These are phyloP conservation scores for Bostrychus sinensis DNA, from an alignment of 2,113 vertebrate species.

Conservation along the genomic window DNA sequence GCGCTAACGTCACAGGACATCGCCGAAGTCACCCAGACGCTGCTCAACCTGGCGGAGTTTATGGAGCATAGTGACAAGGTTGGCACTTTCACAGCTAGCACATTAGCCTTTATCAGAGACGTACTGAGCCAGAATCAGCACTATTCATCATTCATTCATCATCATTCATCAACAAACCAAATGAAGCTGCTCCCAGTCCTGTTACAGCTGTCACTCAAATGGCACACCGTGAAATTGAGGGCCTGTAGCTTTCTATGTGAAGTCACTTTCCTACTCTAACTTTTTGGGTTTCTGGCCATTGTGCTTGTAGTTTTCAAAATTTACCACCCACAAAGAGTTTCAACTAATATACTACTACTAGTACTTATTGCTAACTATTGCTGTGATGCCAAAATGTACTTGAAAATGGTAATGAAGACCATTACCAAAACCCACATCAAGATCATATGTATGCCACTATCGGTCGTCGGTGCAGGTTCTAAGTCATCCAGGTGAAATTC, in stretches of 20 bases:
- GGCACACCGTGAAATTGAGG: not conserved
- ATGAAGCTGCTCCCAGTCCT: not conserved
- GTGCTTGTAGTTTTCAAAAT: not conserved
- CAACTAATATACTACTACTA: too few relatives aligned
- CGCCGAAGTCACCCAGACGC: conserved; percentile 96
- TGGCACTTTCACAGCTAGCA: conserved; percentile 1
- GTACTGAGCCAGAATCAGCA: not conserved
- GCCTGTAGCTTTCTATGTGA: not conserved
- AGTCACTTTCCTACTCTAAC: not conserved
- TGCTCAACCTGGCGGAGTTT: conserved; percentile 97
- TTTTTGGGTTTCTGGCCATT: not conserved
- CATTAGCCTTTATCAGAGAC: not conserved
- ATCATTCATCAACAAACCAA: not conserved
- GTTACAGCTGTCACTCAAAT: not conserved
- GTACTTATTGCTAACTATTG: too few relatives aligned
- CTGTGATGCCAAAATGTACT: too few relatives aligned
- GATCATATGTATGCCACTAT: too few relatives aligned
- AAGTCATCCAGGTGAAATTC: too few relatives aligned
- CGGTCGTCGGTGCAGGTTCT: too few relatives aligned
- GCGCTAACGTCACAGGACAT: conserved; percentile 98
- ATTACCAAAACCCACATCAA: too few relatives aligned
- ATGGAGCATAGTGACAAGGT: conserved; percentile 99
- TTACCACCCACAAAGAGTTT: not conserved
- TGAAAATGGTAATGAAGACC: too few relatives aligned
- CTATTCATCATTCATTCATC: conserved; percentile 1